A percentile compares a stretch with the other conserved stretches of the same genome.
These are phyloP conservation scores for Dyspetes luteomarginatus DNA, from an alignment of 2,888 invertebrate species.

Conservation along the genomic window DNA sequence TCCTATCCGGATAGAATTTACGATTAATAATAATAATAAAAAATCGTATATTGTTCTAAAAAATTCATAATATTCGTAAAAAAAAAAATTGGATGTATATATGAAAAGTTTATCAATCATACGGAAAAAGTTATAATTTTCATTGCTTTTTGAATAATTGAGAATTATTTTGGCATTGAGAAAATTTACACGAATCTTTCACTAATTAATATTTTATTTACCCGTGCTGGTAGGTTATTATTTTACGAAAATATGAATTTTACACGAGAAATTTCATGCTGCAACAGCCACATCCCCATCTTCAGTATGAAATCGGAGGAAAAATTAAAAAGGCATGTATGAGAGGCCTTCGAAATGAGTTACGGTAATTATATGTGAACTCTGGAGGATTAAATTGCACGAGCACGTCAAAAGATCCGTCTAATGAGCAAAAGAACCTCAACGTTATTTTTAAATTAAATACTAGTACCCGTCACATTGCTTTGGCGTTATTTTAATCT, in stretches of 20 bases:
- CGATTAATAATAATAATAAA: too few relatives aligned
- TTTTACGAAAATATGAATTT: slow-evolving; percentile 17
- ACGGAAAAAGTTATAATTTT: too few relatives aligned
- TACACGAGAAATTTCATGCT: neutral
- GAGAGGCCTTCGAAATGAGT: slow-evolving; percentile 2
- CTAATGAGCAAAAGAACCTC: neutral
- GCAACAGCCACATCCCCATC: slow-evolving; percentile 28
- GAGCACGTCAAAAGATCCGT: neutral
- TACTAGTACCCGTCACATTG: too few relatives aligned
- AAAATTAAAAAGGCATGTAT: slow-evolving; percentile 17
- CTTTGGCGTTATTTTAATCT: too few relatives aligned
- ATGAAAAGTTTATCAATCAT: too few relatives aligned
- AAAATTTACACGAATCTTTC: too few relatives aligned
- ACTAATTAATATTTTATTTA: slow-evolving; percentile 26
- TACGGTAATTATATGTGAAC: slow-evolving; percentile 13
- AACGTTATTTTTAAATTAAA: neutral
- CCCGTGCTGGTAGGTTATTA: slow-evolving; percentile 36
- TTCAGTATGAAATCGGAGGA: slow-evolving; percentile 7
- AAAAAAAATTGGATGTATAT: too few relatives aligned
- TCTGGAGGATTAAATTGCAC: neutral
- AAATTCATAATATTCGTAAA: too few relatives aligned
- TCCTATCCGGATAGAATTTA: too few relatives aligned
- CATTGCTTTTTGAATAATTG: too few relatives aligned
- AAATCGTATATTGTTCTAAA: too few relatives aligned
- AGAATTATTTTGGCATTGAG: too few relatives aligned